These are phyloP conservation scores for Bufo gargarizans DNA, from an alignment of 2,113 vertebrate species.

Conservation along the genomic window DNA sequence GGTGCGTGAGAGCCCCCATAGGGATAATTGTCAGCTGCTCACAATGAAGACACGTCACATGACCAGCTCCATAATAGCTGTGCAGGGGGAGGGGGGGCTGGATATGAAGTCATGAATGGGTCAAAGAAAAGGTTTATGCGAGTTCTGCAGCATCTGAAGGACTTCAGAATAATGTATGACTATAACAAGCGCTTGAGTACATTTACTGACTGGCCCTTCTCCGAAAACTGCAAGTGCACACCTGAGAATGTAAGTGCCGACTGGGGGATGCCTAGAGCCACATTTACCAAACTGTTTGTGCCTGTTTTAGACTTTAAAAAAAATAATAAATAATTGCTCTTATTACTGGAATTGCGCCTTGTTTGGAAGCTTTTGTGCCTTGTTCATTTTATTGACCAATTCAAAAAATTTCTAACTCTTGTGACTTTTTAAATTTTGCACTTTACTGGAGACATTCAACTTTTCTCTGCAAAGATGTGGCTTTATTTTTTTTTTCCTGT, in stretches of 20 bases:
- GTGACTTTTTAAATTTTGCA: no score
- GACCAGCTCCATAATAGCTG: neutral
- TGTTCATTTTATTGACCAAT: no score
- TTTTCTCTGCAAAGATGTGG: no score
- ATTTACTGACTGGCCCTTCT: constrained; percentile 80
- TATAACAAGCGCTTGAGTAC: constrained; percentile 73
- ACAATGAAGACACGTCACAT: neutral
- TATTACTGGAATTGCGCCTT: no score
- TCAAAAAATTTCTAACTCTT: no score
- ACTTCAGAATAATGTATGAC: constrained; percentile 74
- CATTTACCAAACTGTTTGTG: no score
- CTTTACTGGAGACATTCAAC: no score
- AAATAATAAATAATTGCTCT: no score
- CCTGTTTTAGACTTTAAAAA: no score
- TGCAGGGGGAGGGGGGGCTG: rapidly evolving
- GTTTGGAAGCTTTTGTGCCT: no score
- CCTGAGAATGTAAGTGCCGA: constrained; percentile 76
- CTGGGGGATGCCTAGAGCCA: neutral
- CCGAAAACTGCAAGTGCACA: constrained; percentile 76
- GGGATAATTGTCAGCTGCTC: neutral
- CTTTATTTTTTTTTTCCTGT: no score
- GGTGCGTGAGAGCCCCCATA: neutral
- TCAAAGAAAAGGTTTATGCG: constrained; percentile 48
- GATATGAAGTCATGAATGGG: neutral
- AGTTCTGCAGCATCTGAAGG: constrained; percentile 47